Evolutionary conservation across 2,113 vertebrate species (phyloP).

Genomic region (Atherinomorus stipes): DNA sequence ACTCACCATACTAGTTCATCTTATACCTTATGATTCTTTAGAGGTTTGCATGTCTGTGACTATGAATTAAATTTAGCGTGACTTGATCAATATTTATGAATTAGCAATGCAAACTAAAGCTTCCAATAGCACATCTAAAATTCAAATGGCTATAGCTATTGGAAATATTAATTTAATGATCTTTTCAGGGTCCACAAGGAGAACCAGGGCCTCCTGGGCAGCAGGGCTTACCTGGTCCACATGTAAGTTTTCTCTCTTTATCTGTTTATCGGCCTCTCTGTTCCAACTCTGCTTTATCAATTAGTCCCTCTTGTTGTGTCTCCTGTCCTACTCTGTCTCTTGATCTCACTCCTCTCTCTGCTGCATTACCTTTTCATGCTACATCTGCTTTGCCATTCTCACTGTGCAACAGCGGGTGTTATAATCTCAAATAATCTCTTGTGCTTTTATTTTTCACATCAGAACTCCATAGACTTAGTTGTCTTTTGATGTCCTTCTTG

Average conservation of each 20-base stretch:
- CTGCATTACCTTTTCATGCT: slow-evolving; percentile 16
- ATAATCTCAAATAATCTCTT: slow-evolving; percentile 18
- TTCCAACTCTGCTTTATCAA: slow-evolving; percentile 1
- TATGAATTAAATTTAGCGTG: not conserved
- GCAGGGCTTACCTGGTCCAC: slow-evolving; percentile 92
- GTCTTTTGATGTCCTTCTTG: not conserved
- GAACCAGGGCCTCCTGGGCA: slow-evolving; percentile 94
- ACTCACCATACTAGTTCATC: slow-evolving; percentile 26
- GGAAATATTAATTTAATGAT: slow-evolving; percentile 2
- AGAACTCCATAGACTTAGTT: slow-evolving; percentile 15
- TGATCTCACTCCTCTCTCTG: slow-evolving; percentile 10
- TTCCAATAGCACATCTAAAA: not conserved
- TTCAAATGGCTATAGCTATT: not conserved
- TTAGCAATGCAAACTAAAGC: not conserved
- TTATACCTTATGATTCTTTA: not conserved
- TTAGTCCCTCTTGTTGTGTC: not conserved
- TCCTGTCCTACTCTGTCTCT: not conserved
- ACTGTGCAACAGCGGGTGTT: slow-evolving; percentile 1
- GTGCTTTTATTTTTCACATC: slow-evolving; percentile 49
- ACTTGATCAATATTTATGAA: not conserved
- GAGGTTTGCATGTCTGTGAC: not conserved
- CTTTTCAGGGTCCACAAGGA: slow-evolving; percentile 91
- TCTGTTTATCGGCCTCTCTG: not conserved
- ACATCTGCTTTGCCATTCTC: slow-evolving; percentile 1
- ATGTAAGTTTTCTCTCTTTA: slow-evolving; percentile 83